Evolutionary conservation across 2,888 invertebrate species (phyloP).

Genomic region (Lycophotia porphyrea): DNA sequence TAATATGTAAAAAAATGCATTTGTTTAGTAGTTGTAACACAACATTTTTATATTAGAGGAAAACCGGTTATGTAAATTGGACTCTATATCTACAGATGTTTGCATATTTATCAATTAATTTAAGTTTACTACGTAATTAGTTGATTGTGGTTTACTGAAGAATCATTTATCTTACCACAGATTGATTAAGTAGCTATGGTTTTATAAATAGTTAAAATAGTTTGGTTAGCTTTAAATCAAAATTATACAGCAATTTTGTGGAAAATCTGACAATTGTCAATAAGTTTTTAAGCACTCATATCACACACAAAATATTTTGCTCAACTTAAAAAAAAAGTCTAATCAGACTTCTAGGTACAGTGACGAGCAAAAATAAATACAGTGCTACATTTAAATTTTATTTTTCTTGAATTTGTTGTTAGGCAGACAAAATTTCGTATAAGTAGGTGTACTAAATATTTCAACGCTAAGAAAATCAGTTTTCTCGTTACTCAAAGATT

Average conservation of each 20-base stretch:
- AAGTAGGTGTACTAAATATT: not conserved
- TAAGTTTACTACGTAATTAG: conserved; percentile 16
- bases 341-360: not conserved
- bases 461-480: not conserved
- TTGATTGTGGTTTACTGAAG: not conserved
- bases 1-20: conserved; percentile 37
- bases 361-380: not conserved
- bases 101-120: conserved; percentile 13
- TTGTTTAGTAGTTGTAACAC: not conserved
- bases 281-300: not conserved
- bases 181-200: not conserved
- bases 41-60: conserved; percentile 27
- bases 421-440: not conserved
- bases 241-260: not conserved
- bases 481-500: not conserved
- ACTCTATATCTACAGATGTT: conserved; percentile 12
- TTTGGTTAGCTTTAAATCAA: not conserved
- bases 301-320: not conserved
- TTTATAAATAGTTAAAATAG: not conserved
- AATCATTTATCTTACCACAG: not conserved
- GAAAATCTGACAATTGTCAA: not conserved
- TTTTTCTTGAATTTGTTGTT: not conserved
- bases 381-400: not conserved
- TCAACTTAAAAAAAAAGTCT: not conserved
- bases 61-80: conserved; percentile 41